phyloP scores from a whole-genome alignment of 2,797 vertebrate species.

The Acanthornis magna region DNA sequence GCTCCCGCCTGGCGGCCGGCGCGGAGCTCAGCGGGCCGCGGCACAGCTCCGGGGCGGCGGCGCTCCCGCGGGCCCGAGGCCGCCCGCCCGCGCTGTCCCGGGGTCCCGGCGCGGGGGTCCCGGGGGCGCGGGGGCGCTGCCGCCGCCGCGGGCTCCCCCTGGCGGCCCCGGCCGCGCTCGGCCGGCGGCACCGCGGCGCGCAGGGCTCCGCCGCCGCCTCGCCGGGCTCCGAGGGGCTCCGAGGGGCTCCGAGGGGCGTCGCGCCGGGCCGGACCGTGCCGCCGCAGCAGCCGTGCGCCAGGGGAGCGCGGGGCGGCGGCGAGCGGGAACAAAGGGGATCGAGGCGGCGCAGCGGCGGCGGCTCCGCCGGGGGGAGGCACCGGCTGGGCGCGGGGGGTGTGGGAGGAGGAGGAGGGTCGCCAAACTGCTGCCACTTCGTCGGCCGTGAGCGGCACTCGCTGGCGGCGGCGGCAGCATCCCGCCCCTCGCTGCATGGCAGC shows the following conservation, averaged over 20 bases:
- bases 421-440: slow-evolving; percentile 15
- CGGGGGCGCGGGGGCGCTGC: background rate
- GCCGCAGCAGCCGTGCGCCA: background rate
- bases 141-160: background rate
- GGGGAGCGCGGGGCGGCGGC: background rate
- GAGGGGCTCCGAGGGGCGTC: background rate
- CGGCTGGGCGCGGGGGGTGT: background rate
- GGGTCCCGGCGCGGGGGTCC: background rate
- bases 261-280: background rate
- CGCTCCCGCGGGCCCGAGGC: background rate
- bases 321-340: background rate
- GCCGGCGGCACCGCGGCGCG: background rate
- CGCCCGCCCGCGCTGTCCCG: background rate
- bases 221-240: background rate
- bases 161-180: background rate
- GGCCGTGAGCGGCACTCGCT: slow-evolving; percentile 18
- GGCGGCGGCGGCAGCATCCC: slow-evolving; percentile 5
- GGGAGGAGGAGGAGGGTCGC: background rate
- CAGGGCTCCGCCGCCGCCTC: background rate
- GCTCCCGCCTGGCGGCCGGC: fast-evolving
- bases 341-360: background rate
- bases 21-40: background rate
- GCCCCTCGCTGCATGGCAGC: slow-evolving; percentile 44
- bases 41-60: background rate
- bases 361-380: background rate